phyloP scores from a whole-genome alignment of 2,888 invertebrate species.

The Megalurothrips usitatus region DNA sequence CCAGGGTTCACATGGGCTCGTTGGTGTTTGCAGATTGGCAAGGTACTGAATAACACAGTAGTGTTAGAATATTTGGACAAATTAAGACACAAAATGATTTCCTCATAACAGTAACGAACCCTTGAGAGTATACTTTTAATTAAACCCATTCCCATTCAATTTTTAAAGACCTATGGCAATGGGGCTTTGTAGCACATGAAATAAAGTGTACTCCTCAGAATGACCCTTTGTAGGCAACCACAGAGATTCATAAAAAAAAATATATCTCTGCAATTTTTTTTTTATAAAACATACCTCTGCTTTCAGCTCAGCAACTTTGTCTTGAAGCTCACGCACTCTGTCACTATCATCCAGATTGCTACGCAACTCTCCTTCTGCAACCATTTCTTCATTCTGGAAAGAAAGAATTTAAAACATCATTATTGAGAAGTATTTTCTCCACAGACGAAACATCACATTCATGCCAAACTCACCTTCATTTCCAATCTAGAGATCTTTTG shows the following conservation, averaged over 20 bases:
- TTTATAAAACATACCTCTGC: constrained; percentile 67
- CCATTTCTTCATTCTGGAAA: constrained; percentile 86
- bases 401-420: constrained; percentile 27
- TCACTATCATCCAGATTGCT: constrained; percentile 79
- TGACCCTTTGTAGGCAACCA: too few relatives aligned
- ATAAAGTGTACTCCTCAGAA: too few relatives aligned
- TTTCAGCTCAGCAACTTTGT: constrained; percentile 86
- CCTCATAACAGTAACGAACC: too few relatives aligned
- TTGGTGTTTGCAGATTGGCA: constrained; percentile 24
- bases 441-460: constrained; percentile 28
- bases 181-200: too few relatives aligned
- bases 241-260: background rate
- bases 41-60: constrained; percentile 17
- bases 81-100: too few relatives aligned
- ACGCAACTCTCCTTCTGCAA: constrained; percentile 85
- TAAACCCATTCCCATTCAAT: background rate
- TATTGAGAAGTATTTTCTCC: background rate
- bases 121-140: background rate
- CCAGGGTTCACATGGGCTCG: constrained; percentile 64
- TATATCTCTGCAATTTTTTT: background rate
- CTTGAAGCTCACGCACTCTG: constrained; percentile 82
- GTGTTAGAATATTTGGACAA: background rate
- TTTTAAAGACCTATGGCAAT: too few relatives aligned
- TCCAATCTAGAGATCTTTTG: constrained; percentile 92
- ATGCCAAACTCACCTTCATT: constrained; percentile 63